These are phyloP conservation scores for Synanceia verrucosa DNA, from an alignment of 2,797 vertebrate species.

Conservation along the genomic window DNA sequence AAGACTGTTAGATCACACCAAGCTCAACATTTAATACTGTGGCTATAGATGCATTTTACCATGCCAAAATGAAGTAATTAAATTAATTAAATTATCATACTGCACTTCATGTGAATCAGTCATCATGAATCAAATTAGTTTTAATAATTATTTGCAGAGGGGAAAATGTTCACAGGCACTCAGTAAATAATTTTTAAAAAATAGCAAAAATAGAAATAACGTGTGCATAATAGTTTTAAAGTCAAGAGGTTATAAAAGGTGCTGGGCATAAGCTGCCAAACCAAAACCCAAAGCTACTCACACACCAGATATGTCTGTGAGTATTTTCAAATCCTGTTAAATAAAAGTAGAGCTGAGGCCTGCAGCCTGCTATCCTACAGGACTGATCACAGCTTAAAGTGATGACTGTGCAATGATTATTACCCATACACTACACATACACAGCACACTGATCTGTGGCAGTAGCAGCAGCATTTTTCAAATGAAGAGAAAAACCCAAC, in stretches of 20 bases:
- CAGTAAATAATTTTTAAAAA: not conserved
- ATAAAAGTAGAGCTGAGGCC: not conserved
- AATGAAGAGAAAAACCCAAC: not conserved
- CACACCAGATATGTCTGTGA: too few species aligned
- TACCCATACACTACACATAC: not conserved
- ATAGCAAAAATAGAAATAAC: not conserved
- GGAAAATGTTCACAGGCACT: not conserved
- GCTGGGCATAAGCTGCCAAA: not conserved
- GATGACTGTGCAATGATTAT: conserved; percentile 33
- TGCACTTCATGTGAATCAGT: not conserved
- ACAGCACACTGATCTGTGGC: too few species aligned
- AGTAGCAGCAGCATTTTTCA: not conserved
- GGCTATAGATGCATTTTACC: not conserved
- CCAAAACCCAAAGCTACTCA: too few species aligned
- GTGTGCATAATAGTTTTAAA: not conserved
- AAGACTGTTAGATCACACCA: too few species aligned
- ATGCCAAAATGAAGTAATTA: not conserved
- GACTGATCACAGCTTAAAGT: conserved; percentile 3
- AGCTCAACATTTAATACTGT: too few species aligned
- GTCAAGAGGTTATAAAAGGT: not conserved
- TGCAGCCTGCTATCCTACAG: conserved; percentile 35
- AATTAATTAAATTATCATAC: not conserved
- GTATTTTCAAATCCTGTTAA: not conserved
- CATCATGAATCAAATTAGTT: not conserved
- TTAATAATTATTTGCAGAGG: not conserved